Evolutionary conservation across 2,113 vertebrate genomes (phyloP), one percentile per base, ranked within the genome.

Genomic region (Corvus cornix): DNA sequence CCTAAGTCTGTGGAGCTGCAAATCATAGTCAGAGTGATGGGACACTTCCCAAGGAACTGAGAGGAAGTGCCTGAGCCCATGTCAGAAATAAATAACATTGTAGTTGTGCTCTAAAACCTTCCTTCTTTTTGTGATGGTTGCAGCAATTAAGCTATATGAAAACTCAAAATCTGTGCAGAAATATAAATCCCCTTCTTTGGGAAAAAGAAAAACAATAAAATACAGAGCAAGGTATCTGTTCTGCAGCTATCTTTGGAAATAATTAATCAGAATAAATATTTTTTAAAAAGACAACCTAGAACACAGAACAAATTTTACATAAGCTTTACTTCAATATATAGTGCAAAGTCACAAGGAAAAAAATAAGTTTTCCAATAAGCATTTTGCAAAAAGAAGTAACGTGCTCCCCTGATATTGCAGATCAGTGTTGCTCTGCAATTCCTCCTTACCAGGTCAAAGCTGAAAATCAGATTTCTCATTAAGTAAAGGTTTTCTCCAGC

Each of bases 251-350:
- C 21, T 26, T 70, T 63, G 46, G 81, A 55, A 68, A 41, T 1
- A 62, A 63, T 51, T 59, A 55, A 58, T 28, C 37, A 84, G 56
- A 52, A 74, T 8, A 77, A 89, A 63, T 49, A 78, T 4, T 18
- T 66, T 33, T 21, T 9, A 20, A 22, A 7, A 41, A 72, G 7
- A 3, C 0, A 9, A 33, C 2, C 20, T 51, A 18, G 13, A 52
- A 7, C 16, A 67, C 19, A 67, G 28, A 92, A 41, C 49, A 72
- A 72, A 41, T 55, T 49, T 72, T 81, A 17, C 19, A 72, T 41
- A 75, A 81, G 5, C 12, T 73, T 33, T 81, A 69, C 41, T 56
- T 90, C 55, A 90, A 33, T 70, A 69, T 5, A 39, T 11, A 72
- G 7, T 46, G 6, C n/a, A 59, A 90, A 81, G 41, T 15, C 7